phyloP scores from a whole-genome alignment of 2,797 vertebrate genomes.

The Paedocypris micromegethes region DNA sequence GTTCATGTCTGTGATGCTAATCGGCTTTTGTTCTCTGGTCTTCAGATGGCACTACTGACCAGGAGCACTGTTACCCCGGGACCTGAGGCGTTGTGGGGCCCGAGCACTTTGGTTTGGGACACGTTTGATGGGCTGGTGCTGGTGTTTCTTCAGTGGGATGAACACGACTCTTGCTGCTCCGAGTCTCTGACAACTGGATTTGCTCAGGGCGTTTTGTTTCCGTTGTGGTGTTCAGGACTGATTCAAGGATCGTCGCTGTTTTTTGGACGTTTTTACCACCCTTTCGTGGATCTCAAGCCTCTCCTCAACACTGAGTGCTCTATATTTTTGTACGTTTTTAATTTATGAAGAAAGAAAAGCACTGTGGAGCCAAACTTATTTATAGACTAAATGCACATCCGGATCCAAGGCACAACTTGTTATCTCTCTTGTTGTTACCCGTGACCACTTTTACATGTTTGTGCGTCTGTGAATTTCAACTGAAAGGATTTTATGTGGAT shows the following conservation, averaged over 20 bases:
- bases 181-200: conserved; percentile 11
- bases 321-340: conserved; percentile 57
- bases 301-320: conserved; percentile 53
- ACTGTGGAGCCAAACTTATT: conserved; percentile 71
- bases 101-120: conserved; percentile 58
- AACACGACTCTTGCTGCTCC: conserved; percentile 19
- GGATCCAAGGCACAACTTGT: conserved; percentile 51
- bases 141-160: background rate
- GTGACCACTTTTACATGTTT: conserved; percentile 42
- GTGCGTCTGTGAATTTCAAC: conserved; percentile 44
- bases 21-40: background rate
- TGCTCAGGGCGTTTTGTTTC: conserved; percentile 27
- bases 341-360: conserved; percentile 71
- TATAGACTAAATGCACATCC: conserved; percentile 58
- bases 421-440: conserved; percentile 53
- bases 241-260: conserved; percentile 6
- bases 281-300: conserved; percentile 44
- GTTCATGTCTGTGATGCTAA: background rate
- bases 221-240: conserved; percentile 4
- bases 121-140: conserved; percentile 3
- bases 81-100: conserved; percentile 47
- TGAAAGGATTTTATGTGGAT: conserved; percentile 60
- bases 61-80: conserved; percentile 52
- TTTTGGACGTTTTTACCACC: conserved; percentile 40
- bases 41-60: conserved; percentile 63